Base-by-base conservation (phyloP, 1,140 invertebrate species). In the Listronotus oregonensis region DNA sequence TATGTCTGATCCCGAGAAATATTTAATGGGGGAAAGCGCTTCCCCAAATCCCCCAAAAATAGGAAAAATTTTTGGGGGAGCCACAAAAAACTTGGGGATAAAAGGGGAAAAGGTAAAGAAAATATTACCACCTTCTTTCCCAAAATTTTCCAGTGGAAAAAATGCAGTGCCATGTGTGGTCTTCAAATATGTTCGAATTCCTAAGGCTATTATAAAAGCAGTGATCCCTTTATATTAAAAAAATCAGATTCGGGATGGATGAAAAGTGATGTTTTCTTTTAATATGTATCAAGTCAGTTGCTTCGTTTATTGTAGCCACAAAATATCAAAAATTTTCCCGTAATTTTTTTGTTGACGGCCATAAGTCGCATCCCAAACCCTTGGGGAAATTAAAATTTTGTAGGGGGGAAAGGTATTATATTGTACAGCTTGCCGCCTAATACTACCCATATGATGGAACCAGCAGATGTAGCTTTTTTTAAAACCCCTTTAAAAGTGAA, bases 271-370 rank as follows among this genome's bases (percentile, higher is more conserved):
- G 21, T 27, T 27, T 27, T 27, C 14, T 56, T 37, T 21, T 52
- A 64, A 49, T 55, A 64, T n/a, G n/a, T 27, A n/a, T 46, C n/a
- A n/a, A 64, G 3, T 12, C 8, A 12, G 34, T 9, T 27, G 17
- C 21, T 50, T 50, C 43, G 6, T 18, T 77, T 71, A 68, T 37
- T 78, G 6, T 27, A 52, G 14, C 34, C 69, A 65, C 62, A 78
- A 39, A 68, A 73, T 42, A 76, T 78, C 37, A 39, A 67, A n/a
- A n/a, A n/a, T 54, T 66, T 56, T 44, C 75, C 75, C 21, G 58
- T 77, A 21, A 50, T 79, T 39, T 80, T 17, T 75, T 82, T 44
- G 61, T 80, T n/a, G 78, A 81, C 73, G 78, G 80, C 0, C 77
- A 81, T 67, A 76, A 72, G 50, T 78, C 76, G 6, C 79, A 81